Percentiles rank a stretch among this genome's conserved stretches.
These are phyloP conservation scores for Brienomyrus longianalis DNA, from an alignment of 2,113 vertebrate species.

Conservation along the genomic window DNA sequence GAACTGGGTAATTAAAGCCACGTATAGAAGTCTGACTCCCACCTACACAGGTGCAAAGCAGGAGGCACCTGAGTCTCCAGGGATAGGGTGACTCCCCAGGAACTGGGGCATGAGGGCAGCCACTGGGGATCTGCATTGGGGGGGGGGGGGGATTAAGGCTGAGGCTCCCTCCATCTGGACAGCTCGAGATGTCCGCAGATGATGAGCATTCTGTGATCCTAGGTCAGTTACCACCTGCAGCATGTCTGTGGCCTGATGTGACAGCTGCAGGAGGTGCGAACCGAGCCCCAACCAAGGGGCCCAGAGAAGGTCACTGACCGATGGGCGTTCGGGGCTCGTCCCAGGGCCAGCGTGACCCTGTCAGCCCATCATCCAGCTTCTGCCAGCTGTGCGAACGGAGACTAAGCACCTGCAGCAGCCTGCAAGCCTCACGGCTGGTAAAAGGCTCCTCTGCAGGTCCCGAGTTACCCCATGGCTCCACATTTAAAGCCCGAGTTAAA, in stretches of 20 bases:
- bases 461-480: background rate
- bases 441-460: background rate
- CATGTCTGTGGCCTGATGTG: background rate
- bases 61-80: background rate
- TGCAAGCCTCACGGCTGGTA: background rate
- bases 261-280: background rate
- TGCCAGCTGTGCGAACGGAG: background rate
- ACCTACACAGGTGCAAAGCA: background rate
- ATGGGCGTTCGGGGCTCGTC: background rate
- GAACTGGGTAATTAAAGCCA: slow-evolving; percentile 22
- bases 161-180: background rate
- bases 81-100: background rate
- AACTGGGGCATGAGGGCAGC: background rate
- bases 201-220: background rate
- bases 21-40: background rate
- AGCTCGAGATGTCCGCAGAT: background rate
- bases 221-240: background rate
- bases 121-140: background rate
- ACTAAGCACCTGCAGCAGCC: background rate
- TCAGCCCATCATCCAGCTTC: background rate
- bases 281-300: background rate
- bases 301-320: background rate
- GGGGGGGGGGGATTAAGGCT: background rate
- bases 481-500: slow-evolving; percentile 28
- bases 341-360: background rate